A percentile compares a stretch with the other conserved stretches of the same genome.
phyloP scores from a whole-genome alignment of 2,888 invertebrate species.

The Drosophila subquinaria region DNA sequence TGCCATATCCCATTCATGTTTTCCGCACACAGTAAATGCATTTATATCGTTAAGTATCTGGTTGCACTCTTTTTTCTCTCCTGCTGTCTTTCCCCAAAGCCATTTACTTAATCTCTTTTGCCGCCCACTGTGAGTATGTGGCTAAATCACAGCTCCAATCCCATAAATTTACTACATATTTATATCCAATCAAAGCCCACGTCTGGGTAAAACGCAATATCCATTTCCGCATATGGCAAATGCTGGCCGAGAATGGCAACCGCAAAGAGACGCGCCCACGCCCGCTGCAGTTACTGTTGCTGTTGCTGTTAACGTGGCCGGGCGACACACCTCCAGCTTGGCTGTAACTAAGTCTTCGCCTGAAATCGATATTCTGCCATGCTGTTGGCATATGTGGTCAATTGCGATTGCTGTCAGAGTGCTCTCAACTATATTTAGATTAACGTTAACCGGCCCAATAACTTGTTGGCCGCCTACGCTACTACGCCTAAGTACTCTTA shows the following conservation, averaged over 20 bases:
- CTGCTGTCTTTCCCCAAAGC: conserved; percentile 15
- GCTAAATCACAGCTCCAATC: conserved; percentile 30
- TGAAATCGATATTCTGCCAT: conserved; percentile 69
- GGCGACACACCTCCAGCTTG: conserved; percentile 46
- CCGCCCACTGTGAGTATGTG: conserved; percentile 40
- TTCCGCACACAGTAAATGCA: not conserved
- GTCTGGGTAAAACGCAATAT: conserved; percentile 19
- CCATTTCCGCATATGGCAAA: conserved; percentile 68
- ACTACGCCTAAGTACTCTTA: not conserved
- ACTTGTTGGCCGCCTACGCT: conserved; percentile 53
- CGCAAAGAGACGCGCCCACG: conserved; percentile 39
- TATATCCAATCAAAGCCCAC: conserved; percentile 58
- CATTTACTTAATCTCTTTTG: conserved; percentile 22
- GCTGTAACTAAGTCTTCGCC: conserved; percentile 45
- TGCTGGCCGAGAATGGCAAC: conserved; percentile 58
- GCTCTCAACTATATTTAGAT: conserved; percentile 66
- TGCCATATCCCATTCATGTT: conserved; percentile 2
- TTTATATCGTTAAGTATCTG: not conserved
- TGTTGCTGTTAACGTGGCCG: not conserved
- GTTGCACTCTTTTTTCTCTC: not conserved
- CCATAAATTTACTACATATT: conserved; percentile 7
- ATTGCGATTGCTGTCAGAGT: conserved; percentile 32
- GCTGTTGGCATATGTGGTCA: conserved; percentile 62
- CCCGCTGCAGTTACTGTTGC: conserved; percentile 34
- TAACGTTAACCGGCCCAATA: conserved; percentile 49